These are phyloP conservation scores for Ceyx cyanopectus DNA, from an alignment of 2,113 vertebrate species.

Conservation along the genomic window DNA sequence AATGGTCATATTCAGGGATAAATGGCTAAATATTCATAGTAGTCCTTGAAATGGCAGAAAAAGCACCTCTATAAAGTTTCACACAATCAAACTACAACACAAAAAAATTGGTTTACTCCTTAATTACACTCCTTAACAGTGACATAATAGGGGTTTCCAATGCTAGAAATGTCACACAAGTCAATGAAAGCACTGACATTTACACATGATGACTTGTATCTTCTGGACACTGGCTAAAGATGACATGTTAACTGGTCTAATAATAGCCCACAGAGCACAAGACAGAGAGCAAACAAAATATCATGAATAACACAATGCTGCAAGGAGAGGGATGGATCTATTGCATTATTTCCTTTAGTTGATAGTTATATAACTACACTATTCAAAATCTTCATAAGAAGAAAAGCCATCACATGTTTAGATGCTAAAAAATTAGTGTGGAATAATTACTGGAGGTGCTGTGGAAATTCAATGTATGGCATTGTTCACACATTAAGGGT, in stretches of 20 bases:
- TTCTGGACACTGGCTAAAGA: not conserved
- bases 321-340: not conserved
- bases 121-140: not conserved
- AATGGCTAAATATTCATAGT: not conserved
- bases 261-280: not conserved
- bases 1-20: not conserved
- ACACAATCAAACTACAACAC: not conserved
- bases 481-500: too few relatives aligned
- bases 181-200: not conserved
- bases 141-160: fast-evolving
- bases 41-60: not conserved
- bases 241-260: not conserved
- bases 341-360: not conserved
- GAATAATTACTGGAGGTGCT: too few relatives aligned
- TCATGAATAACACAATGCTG: not conserved
- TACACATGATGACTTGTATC: fast-evolving
- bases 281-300: not conserved
- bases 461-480: too few relatives aligned
- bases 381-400: not conserved
- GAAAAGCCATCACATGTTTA: not conserved
- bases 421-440: not conserved
- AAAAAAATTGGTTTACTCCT: not conserved
- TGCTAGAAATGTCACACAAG: not conserved
- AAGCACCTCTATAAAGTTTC: not conserved
- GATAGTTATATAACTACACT: not conserved